These are phyloP conservation scores for Vireo altiloquus DNA, from an alignment of 2,113 vertebrate species.

Conservation along the genomic window DNA sequence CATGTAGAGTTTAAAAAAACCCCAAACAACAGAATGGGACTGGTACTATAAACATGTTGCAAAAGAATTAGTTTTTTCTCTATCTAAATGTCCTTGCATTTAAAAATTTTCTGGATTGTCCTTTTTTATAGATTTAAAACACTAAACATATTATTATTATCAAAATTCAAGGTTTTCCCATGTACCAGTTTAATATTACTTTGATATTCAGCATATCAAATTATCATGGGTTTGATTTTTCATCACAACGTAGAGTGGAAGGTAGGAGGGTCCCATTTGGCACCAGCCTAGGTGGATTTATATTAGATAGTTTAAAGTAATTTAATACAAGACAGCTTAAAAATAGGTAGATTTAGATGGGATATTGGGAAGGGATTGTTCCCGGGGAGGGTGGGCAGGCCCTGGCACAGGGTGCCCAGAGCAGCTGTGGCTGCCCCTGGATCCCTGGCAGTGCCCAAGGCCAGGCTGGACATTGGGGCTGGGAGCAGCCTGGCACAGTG, in stretches of 20 bases:
- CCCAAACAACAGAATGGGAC: neutral
- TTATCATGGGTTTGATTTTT: neutral
- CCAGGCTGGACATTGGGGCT: neutral
- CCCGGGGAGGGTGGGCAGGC: neutral
- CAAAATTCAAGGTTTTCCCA: neutral
- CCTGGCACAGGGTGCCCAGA: neutral
- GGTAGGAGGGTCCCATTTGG: neutral
- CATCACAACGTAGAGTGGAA: fast-evolving
- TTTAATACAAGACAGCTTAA: neutral
- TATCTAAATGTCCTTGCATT: neutral
- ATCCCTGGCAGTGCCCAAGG: neutral
- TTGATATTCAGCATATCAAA: neutral
- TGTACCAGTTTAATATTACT: neutral
- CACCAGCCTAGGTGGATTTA: neutral
- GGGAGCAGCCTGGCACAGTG: neutral
- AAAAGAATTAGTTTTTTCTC: neutral
- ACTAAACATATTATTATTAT: neutral
- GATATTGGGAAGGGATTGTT: neutral
- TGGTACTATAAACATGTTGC: neutral
- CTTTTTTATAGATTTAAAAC: neutral
- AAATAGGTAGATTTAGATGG: neutral
- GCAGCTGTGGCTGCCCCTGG: neutral
- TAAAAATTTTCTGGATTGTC: neutral
- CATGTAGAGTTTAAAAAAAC: neutral
- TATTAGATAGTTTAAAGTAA: neutral